Evolutionary conservation across 2,888 invertebrate genomes (phyloP).

Genomic region (Heliconius cydno): DNA sequence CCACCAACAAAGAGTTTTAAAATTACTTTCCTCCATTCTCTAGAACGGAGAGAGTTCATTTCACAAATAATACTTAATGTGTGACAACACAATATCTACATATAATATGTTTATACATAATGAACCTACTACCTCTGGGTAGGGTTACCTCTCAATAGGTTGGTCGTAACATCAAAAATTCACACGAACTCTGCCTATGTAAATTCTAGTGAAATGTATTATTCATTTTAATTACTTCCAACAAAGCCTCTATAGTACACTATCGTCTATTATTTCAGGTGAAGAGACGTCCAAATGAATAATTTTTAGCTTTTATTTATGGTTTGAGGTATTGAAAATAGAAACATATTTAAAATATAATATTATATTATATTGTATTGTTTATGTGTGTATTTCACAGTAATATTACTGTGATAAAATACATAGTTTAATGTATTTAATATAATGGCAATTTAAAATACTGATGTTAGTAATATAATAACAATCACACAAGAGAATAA

Average conservation of each 20-base stretch:
- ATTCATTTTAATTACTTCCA: conserved; percentile 26
- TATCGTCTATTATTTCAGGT: conserved; percentile 26
- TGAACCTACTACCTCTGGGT: background rate
- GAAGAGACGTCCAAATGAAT: conserved; percentile 13
- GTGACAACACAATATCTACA: too few relatives aligned
- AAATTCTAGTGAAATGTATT: conserved; percentile 24
- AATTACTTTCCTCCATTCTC: too few relatives aligned
- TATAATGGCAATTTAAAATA: background rate
- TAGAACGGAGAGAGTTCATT: too few relatives aligned
- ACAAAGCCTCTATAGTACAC: conserved; percentile 17
- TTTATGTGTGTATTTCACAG: too few relatives aligned
- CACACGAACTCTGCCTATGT: conserved; percentile 6
- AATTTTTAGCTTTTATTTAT: background rate
- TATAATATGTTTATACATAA: too few relatives aligned
- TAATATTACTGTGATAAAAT: background rate
- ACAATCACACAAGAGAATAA: too few relatives aligned
- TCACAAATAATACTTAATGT: too few relatives aligned
- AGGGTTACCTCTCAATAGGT: conserved; percentile 41
- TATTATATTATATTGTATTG: background rate
- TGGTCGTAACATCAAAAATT: conserved; percentile 44
- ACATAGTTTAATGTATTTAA: background rate
- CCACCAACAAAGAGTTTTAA: too few relatives aligned
- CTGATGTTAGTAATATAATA: too few relatives aligned
- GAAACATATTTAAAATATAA: background rate
- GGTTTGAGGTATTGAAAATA: background rate